Percentiles rank a stretch among this genome's conserved stretches.
Conservation (phyloP, 2,888 invertebrate species). For the Panzeria rudis region DNA sequence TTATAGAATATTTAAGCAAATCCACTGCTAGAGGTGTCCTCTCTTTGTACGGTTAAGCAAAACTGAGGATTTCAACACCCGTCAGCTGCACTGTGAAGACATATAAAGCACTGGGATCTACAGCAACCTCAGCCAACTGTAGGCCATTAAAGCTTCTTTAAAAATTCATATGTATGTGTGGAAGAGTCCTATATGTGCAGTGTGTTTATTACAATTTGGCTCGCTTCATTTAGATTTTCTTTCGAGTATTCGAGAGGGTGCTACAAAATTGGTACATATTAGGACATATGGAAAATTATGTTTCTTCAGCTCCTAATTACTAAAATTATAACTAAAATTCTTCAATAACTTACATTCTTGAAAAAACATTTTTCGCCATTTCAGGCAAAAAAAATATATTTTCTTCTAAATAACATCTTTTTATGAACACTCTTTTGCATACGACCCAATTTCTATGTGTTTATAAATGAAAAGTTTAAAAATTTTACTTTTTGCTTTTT, state of each 20-base stretch:
- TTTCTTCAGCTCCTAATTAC: no score
- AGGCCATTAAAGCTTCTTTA: conserved; percentile 55
- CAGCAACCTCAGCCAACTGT: conserved; percentile 40
- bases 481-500: conserved; percentile 17
- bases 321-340: neutral
- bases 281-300: no score
- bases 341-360: neutral
- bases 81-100: conserved; percentile 21
- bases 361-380: neutral
- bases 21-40: conserved; percentile 33
- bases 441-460: conserved; percentile 2
- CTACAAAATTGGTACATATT: neutral
- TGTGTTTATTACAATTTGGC: conserved; percentile 59
- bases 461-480: conserved; percentile 36
- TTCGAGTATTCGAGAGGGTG: conserved; percentile 14
- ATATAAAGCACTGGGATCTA: conserved; percentile 19
- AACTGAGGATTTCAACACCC: conserved; percentile 54
- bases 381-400: neutral
- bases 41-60: conserved; percentile 23
- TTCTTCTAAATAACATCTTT: neutral
- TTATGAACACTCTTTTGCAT: neutral
- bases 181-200: conserved; percentile 24
- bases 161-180: conserved; percentile 47
- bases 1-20: neutral
- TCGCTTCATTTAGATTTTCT: conserved; percentile 49